phyloP scores from a whole-genome alignment of 2,888 invertebrate species.

The Colostygia pectinataria region DNA sequence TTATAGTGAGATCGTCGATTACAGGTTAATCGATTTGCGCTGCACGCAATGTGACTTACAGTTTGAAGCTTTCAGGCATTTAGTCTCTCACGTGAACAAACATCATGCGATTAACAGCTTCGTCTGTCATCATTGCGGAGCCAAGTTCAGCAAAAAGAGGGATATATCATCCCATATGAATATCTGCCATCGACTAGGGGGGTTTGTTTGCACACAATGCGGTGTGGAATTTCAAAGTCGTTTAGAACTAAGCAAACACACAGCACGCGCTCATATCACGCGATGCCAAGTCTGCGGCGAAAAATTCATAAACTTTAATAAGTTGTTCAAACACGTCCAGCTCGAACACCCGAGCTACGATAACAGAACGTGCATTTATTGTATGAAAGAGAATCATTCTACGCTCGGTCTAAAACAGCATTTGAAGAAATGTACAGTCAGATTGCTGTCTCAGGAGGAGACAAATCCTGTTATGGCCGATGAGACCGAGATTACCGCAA shows the following conservation, averaged over 20 bases:
- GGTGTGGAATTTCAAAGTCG: constrained; percentile 47
- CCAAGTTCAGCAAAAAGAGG: constrained; percentile 58
- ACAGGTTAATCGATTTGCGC: constrained; percentile 54
- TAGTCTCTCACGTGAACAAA: constrained; percentile 61
- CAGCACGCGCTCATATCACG: constrained; percentile 55
- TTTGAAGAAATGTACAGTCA: constrained; percentile 58
- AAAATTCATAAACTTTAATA: constrained; percentile 50
- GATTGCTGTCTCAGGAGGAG: constrained; percentile 41
- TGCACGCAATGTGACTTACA: constrained; percentile 60
- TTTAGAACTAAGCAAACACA: constrained; percentile 40
- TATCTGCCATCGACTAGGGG: constrained; percentile 54
- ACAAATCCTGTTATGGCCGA: constrained; percentile 38
- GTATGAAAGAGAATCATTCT: constrained; percentile 59
- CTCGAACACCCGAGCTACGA: constrained; percentile 56
- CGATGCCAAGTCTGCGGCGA: constrained; percentile 58
- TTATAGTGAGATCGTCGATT: constrained; percentile 59
- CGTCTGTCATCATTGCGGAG: constrained; percentile 64
- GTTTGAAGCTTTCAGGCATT: constrained; percentile 58
- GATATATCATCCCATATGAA: constrained; percentile 59
- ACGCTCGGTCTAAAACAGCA: constrained; percentile 60
- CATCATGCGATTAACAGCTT: constrained; percentile 58
- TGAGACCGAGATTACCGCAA: background rate
- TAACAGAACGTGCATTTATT: constrained; percentile 58
- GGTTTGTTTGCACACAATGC: constrained; percentile 63
- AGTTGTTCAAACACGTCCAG: constrained; percentile 56